Conservation (phyloP, 1,140 invertebrate genomes). For the Chymomyza costata region DNA sequence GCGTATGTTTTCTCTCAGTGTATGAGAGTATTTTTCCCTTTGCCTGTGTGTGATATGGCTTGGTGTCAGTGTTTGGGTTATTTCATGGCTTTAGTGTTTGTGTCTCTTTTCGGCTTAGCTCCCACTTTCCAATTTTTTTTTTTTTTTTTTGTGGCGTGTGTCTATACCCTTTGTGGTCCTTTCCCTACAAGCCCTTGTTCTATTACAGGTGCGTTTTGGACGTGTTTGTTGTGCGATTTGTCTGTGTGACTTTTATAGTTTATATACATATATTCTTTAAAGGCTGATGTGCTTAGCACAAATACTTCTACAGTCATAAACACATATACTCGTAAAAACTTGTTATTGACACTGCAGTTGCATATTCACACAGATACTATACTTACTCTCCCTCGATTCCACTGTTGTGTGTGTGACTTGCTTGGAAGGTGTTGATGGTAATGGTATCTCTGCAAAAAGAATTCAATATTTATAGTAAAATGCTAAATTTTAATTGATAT, state of each 20-base stretch:
- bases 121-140: slow-evolving; percentile 71
- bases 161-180: slow-evolving; percentile 42
- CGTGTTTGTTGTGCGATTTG: slow-evolving; percentile 11
- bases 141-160: slow-evolving; percentile 72
- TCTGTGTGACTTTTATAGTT: slow-evolving; percentile 66
- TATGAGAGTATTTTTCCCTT: neutral
- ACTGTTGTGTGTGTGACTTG: slow-evolving; percentile 73
- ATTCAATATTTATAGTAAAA: slow-evolving; percentile 54
- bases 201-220: slow-evolving; percentile 30
- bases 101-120: slow-evolving; percentile 68
- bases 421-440: slow-evolving; percentile 75
- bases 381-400: slow-evolving; percentile 75
- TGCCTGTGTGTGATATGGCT: neutral
- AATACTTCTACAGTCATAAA: slow-evolving; percentile 31
- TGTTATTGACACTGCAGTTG: slow-evolving; percentile 17
- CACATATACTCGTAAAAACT: too few relatives aligned
- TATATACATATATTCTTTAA: too few relatives aligned
- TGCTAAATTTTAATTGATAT: too few relatives aligned
- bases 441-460: slow-evolving; percentile 73
- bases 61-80: neutral
- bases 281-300: slow-evolving; percentile 59
- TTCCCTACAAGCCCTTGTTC: neutral
- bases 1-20: too few relatives aligned
- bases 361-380: slow-evolving; percentile 45
- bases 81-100: slow-evolving; percentile 23